Evolutionary conservation across 2,797 vertebrate species (phyloP).

Genomic region (Pyrrhura leucotis): DNA sequence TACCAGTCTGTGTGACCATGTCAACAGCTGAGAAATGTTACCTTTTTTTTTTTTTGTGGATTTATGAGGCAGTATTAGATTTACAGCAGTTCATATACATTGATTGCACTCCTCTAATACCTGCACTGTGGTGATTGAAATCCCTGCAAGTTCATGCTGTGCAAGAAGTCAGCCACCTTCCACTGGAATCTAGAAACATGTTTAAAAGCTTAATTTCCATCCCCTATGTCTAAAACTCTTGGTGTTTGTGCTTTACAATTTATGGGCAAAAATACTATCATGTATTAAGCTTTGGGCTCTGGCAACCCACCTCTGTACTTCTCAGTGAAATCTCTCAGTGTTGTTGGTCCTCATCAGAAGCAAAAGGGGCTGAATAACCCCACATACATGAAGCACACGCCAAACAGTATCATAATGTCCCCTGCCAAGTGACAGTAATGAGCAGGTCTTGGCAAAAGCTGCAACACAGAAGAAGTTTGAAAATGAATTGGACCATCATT

Average conservation of each 20-base stretch:
- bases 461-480: conserved; percentile 15
- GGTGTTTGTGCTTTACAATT: neutral
- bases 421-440: conserved; percentile 28
- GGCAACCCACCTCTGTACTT: neutral
- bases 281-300: neutral
- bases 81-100: neutral
- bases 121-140: neutral
- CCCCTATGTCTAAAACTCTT: neutral
- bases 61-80: neutral
- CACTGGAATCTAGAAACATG: neutral
- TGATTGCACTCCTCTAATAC: neutral
- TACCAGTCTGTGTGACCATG: neutral
- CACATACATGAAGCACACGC: neutral
- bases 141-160: neutral
- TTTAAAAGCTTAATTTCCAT: neutral
- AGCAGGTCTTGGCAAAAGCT: conserved; percentile 61
- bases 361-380: neutral
- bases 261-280: conserved; percentile 8
- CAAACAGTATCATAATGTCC: neutral
- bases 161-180: neutral
- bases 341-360: conserved; percentile 2
- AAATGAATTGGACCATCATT: conserved; percentile 25
- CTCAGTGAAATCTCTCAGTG: neutral
- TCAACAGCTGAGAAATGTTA: neutral
- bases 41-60: neutral